phyloP scores from a whole-genome alignment of 1,140 invertebrate genomes.

The Meloidogyne exigua region DNA sequence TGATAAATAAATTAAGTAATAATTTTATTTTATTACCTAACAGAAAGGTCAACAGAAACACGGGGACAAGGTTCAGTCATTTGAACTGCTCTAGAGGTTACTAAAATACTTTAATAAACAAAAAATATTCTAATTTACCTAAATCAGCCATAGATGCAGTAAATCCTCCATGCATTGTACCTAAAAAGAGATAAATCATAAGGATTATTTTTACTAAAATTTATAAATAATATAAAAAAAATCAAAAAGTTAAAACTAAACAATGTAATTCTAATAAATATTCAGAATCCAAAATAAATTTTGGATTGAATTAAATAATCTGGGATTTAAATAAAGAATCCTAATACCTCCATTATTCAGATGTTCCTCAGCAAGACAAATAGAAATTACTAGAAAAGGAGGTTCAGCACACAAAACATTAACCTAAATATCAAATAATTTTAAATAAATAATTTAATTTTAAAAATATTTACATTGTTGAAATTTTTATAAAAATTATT shows the following conservation, averaged over 20 bases:
- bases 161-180: constrained; percentile 78
- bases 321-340: too few relatives aligned
- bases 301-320: too few relatives aligned
- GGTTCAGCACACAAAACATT: constrained; percentile 11
- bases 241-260: too few relatives aligned
- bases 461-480: constrained; percentile 20
- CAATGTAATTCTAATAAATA: too few relatives aligned
- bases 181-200: constrained; percentile 70
- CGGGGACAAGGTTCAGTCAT: constrained; percentile 72
- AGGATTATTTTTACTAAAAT: constrained; percentile 73
- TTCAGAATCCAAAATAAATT: too few relatives aligned
- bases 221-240: too few relatives aligned
- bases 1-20: background rate
- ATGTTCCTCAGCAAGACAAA: background rate
- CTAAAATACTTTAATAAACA: constrained; percentile 28
- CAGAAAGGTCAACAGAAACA: constrained; percentile 73
- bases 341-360: constrained; percentile 68
- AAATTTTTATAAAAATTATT: constrained; percentile 31
- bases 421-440: constrained; percentile 12
- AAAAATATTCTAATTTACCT: constrained; percentile 59
- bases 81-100: constrained; percentile 75
- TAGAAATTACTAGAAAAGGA: constrained; percentile 19
- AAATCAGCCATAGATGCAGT: constrained; percentile 79
- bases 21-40: constrained; percentile 24
- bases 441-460: background rate